These are phyloP conservation scores for Heloderma charlesbogerti DNA, from an alignment of 2,113 vertebrate genomes.

Conservation along the genomic window DNA sequence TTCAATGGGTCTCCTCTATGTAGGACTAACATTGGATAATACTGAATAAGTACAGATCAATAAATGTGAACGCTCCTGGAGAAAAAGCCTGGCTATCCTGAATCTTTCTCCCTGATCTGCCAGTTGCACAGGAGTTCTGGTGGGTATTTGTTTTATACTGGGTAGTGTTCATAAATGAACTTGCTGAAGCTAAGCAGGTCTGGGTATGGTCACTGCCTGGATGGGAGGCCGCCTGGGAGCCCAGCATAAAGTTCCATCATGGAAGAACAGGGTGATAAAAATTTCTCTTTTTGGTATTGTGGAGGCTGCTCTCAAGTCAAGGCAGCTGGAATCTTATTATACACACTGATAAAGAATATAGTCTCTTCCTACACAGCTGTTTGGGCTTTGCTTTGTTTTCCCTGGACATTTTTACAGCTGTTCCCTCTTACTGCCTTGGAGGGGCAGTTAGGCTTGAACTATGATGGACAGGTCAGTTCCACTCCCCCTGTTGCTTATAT, in stretches of 20 bases:
- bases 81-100: not conserved
- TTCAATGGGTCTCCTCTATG: too few species aligned
- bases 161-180: not conserved
- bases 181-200: not conserved
- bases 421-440: not conserved
- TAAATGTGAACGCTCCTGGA: not conserved
- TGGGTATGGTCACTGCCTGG: not conserved
- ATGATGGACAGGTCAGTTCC: not conserved
- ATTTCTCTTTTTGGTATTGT: not conserved
- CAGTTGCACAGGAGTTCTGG: not conserved
- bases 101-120: not conserved
- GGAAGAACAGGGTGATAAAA: not conserved
- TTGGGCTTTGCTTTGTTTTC: not conserved
- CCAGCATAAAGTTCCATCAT: not conserved
- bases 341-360: not conserved
- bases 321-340: not conserved
- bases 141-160: not conserved
- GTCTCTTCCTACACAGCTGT: not conserved
- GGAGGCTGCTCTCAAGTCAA: not conserved
- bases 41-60: too few species aligned
- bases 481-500: not conserved
- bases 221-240: not conserved
- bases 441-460: not conserved
- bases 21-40: too few species aligned
- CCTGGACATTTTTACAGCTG: constrained; percentile 11